A percentile compares a stretch with the other conserved stretches of the same genome.
These are phyloP conservation scores for Oegoconia quadripuncta DNA, from an alignment of 2,888 invertebrate species.

Conservation along the genomic window DNA sequence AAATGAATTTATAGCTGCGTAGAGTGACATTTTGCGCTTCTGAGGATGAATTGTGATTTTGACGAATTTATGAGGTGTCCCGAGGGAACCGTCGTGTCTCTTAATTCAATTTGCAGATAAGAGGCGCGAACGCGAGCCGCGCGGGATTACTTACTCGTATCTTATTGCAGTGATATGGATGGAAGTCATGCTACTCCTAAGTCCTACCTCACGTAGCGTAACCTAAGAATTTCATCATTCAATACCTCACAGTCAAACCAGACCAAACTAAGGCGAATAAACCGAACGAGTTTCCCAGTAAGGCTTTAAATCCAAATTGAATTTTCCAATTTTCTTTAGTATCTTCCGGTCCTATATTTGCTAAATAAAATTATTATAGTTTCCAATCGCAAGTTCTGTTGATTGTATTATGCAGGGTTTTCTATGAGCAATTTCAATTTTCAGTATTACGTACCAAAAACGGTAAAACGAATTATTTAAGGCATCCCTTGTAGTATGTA, in stretches of 20 bases:
- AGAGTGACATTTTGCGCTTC: conserved; percentile 12
- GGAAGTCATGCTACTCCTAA: neutral
- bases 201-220: neutral
- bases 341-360: conserved; percentile 6
- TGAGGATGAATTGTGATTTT: conserved; percentile 21
- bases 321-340: conserved; percentile 18
- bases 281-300: conserved; percentile 13
- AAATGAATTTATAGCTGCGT: conserved; percentile 6
- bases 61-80: conserved; percentile 32
- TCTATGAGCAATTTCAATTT: too few relatives aligned
- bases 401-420: too few relatives aligned
- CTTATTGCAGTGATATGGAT: neutral
- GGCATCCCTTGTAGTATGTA: too few relatives aligned
- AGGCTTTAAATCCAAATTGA: conserved; percentile 22
- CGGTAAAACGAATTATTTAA: too few relatives aligned
- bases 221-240: conserved; percentile 6
- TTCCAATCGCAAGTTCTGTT: neutral
- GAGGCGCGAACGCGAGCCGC: neutral
- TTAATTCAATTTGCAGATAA: conserved; percentile 27
- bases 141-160: neutral
- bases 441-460: too few relatives aligned
- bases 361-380: conserved; percentile 2
- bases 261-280: conserved; percentile 10
- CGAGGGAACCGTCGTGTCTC: conserved; percentile 30
- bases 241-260: conserved; percentile 3